phyloP scores from a whole-genome alignment of 2,797 vertebrate species.

The Manis crassicaudata region DNA sequence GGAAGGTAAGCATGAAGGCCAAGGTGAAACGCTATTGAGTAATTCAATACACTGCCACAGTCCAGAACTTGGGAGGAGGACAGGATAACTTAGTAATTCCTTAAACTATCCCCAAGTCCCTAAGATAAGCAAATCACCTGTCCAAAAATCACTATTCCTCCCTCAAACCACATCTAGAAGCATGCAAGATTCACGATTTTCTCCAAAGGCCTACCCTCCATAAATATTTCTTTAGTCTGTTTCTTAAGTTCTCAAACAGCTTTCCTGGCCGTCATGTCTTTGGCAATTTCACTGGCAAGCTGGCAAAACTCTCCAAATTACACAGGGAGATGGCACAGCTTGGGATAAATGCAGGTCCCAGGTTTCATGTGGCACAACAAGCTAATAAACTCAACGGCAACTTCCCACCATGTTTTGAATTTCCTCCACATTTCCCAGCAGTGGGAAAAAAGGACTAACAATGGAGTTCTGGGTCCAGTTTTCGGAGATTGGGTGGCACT shows the following conservation, averaged over 20 bases:
- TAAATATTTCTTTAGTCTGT: not conserved
- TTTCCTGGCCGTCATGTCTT: not conserved
- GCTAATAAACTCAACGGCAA: not conserved
- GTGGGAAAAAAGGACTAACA: constrained; percentile 84
- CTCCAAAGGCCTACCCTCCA: not conserved
- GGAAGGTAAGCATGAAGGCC: not conserved
- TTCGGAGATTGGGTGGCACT: constrained; percentile 96
- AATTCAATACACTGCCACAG: not conserved
- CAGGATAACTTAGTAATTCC: not conserved
- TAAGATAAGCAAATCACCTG: not conserved
- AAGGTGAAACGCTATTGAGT: not conserved
- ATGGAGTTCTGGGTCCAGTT: constrained; percentile 96
- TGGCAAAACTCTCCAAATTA: constrained; percentile 22
- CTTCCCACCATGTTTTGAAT: not conserved
- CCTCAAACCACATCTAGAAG: not conserved
- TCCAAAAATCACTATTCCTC: not conserved
- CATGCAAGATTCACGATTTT: not conserved
- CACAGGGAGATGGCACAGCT: not conserved
- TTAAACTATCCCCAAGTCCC: not conserved
- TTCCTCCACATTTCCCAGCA: not conserved
- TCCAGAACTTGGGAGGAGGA: not conserved
- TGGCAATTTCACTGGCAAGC: constrained; percentile 5
- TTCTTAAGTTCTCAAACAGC: not conserved
- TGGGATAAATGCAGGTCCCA: not conserved
- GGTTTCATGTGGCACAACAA: not conserved